These are phyloP conservation scores for Gambelia wislizenii DNA, from an alignment of 2,797 vertebrate species.

Conservation along the genomic window DNA sequence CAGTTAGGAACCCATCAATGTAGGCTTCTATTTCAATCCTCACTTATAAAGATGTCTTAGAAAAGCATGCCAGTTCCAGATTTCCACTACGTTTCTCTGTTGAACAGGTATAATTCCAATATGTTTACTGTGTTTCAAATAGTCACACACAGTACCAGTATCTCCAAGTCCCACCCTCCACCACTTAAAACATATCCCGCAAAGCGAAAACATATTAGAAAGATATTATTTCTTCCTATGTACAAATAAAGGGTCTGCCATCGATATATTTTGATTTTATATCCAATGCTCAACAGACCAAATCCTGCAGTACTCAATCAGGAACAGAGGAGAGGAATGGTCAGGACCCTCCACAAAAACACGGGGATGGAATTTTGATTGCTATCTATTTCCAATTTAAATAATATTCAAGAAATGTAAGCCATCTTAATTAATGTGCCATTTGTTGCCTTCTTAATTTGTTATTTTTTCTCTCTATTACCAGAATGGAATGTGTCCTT, in stretches of 20 bases:
- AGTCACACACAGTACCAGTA: neutral
- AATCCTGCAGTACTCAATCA: slow-evolving; percentile 25
- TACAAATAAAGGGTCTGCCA: slow-evolving; percentile 35
- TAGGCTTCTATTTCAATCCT: neutral
- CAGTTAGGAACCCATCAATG: neutral
- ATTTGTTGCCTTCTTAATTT: slow-evolving; percentile 66
- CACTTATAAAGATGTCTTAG: neutral
- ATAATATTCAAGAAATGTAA: slow-evolving; percentile 29
- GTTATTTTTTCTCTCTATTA: slow-evolving; percentile 65
- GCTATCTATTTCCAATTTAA: slow-evolving; percentile 57
- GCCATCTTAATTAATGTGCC: slow-evolving; percentile 61
- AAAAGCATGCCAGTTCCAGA: neutral
- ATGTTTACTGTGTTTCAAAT: neutral
- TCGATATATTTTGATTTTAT: slow-evolving; percentile 51
- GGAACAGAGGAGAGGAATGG: neutral
- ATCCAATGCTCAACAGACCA: slow-evolving; percentile 35
- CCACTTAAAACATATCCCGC: neutral
- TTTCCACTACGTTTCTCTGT: neutral
- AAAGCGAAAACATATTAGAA: neutral
- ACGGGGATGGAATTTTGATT: slow-evolving; percentile 40
- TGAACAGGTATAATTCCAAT: neutral
- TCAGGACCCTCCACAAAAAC: neutral
- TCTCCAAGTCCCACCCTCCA: neutral
- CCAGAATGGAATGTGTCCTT: slow-evolving; percentile 60
- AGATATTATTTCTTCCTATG: neutral